Percentiles rank a stretch among this genome's conserved stretches.
Conservation (phyloP, 2,888 invertebrate genomes). For the Drosophila sordidula region DNA sequence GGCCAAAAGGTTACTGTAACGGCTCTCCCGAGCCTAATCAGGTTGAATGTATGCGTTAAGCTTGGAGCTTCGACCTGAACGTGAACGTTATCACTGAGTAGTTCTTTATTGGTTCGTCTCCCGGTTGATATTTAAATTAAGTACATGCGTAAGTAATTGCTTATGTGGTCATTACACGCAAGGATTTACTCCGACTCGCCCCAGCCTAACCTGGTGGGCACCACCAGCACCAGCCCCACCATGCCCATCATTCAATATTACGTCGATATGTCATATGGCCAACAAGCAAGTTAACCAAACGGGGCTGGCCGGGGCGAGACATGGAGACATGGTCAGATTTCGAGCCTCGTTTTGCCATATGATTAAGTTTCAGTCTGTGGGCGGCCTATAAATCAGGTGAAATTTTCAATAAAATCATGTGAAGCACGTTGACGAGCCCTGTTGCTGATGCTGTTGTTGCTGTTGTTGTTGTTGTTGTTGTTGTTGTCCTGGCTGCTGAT, state of each 20-base stretch:
- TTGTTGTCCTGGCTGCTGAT: slow-evolving; percentile 1
- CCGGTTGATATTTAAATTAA: slow-evolving; percentile 67
- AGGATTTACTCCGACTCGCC: slow-evolving; percentile 36
- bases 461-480: slow-evolving; percentile 16
- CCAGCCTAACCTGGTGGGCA: not conserved
- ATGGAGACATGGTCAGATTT: slow-evolving; percentile 49
- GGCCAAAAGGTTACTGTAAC: slow-evolving; percentile 56
- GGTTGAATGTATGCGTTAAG: slow-evolving; percentile 49
- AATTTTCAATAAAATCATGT: slow-evolving; percentile 70
- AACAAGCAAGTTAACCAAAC: slow-evolving; percentile 14
- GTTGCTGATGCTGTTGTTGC: slow-evolving; percentile 9
- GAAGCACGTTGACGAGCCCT: slow-evolving; percentile 56
- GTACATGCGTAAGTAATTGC: slow-evolving; percentile 78
- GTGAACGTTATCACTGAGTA: slow-evolving; percentile 26
- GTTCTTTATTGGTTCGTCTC: slow-evolving; percentile 31
- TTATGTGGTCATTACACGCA: slow-evolving; percentile 75
- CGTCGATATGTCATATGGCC: slow-evolving; percentile 45
- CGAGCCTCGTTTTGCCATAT: slow-evolving; percentile 73
- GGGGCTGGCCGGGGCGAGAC: not conserved
- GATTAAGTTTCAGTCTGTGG: slow-evolving; percentile 71
- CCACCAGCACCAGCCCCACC: slow-evolving; percentile 1
- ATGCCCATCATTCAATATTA: slow-evolving; percentile 56
- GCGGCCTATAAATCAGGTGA: slow-evolving; percentile 69
- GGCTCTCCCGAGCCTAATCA: slow-evolving; percentile 73
- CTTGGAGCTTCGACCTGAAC: slow-evolving; percentile 7